Conservation (phyloP, 2,113 vertebrate genomes). For the Labeo rohita region DNA sequence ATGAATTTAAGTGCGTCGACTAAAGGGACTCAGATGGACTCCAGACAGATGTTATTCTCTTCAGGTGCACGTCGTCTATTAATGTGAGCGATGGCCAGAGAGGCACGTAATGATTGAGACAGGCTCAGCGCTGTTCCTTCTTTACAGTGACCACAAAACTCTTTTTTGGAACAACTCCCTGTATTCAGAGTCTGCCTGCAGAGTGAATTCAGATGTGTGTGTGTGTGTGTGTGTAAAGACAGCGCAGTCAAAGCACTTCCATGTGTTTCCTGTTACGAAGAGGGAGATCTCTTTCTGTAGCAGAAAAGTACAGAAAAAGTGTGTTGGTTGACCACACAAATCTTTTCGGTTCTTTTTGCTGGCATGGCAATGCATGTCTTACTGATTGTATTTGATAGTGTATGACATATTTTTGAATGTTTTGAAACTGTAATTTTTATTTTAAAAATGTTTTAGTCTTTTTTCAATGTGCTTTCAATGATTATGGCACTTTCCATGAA, state of each 20-base stretch:
- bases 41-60: slow-evolving; percentile 49
- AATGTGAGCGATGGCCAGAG: slow-evolving; percentile 39
- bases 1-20: slow-evolving; percentile 49
- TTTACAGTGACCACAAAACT: slow-evolving; percentile 64
- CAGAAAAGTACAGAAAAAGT: slow-evolving; percentile 22
- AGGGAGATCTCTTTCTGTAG: slow-evolving; percentile 28
- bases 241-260: slow-evolving; percentile 56
- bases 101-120: slow-evolving; percentile 53
- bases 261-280: slow-evolving; percentile 63
- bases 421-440: neutral
- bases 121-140: slow-evolving; percentile 51
- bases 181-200: slow-evolving; percentile 55
- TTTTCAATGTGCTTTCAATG: neutral
- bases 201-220: slow-evolving; percentile 41
- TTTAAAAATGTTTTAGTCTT: neutral
- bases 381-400: neutral
- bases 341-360: slow-evolving; percentile 8
- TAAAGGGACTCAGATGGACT: slow-evolving; percentile 49
- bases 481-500: neutral
- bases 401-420: neutral
- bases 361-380: slow-evolving; percentile 27
- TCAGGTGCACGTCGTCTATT: slow-evolving; percentile 36
- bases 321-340: neutral
- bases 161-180: slow-evolving; percentile 58
- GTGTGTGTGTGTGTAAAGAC: slow-evolving; percentile 44